Evolutionary conservation across 1,140 invertebrate genomes (phyloP).

Genomic region (Drosophila obscura): DNA sequence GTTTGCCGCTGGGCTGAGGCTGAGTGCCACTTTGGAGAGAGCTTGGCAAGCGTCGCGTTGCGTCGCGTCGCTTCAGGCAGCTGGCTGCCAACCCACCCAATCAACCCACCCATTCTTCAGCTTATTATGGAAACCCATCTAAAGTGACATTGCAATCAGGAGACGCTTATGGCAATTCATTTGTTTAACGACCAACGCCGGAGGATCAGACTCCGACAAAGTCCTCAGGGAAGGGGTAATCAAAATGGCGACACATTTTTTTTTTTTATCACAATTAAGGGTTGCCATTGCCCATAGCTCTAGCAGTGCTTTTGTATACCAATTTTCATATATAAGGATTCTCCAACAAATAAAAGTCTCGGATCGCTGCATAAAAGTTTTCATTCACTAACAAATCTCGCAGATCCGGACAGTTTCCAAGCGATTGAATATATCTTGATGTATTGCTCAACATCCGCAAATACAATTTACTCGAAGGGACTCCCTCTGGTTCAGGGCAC

Average conservation of each 20-base stretch:
- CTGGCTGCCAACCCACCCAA: constrained; percentile 15
- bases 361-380: too few relatives aligned
- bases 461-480: constrained; percentile 18
- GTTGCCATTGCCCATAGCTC: background rate
- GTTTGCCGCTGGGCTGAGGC: constrained; percentile 21
- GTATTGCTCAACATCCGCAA: constrained; percentile 33
- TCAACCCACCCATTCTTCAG: constrained; percentile 18
- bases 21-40: constrained; percentile 20
- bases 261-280: constrained; percentile 43
- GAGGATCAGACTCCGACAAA: constrained; percentile 5
- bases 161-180: constrained; percentile 83
- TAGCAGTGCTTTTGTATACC: too few relatives aligned
- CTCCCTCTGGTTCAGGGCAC: constrained; percentile 2
- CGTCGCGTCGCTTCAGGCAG: background rate
- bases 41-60: constrained; percentile 27
- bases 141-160: constrained; percentile 81
- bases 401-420: constrained; percentile 7
- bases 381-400: too few relatives aligned
- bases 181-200: constrained; percentile 78
- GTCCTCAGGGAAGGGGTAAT: background rate
- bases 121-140: constrained; percentile 79
- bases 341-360: too few relatives aligned
- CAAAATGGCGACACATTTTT: constrained; percentile 64
- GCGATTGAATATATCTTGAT: constrained; percentile 46
- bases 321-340: too few relatives aligned